These are phyloP conservation scores for Zootermopsis nevadensis DNA, from an alignment of 2,888 invertebrate genomes.

Conservation along the genomic window DNA sequence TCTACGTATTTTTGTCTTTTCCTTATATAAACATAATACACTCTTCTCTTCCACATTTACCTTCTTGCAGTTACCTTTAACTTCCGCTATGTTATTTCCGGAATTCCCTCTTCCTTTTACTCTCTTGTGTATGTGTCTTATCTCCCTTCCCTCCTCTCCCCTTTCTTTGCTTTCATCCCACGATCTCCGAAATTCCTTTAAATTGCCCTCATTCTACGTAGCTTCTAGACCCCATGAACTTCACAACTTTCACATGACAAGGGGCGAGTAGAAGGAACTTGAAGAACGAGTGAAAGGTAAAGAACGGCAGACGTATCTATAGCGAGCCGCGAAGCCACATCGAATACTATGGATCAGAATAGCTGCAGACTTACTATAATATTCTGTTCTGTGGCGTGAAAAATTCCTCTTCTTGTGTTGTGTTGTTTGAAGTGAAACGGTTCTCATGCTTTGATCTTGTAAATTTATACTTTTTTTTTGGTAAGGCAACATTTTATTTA, in stretches of 20 bases:
- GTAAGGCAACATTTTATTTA: no score
- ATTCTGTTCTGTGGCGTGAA: background rate
- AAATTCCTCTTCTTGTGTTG: background rate
- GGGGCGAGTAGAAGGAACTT: background rate
- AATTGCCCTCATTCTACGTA: slow-evolving; percentile 34
- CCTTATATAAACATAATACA: slow-evolving; percentile 18
- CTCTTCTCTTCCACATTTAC: slow-evolving; percentile 29
- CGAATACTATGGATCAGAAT: background rate
- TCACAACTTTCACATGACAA: slow-evolving; percentile 30
- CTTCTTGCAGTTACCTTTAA: slow-evolving; percentile 36
- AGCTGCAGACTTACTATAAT: background rate
- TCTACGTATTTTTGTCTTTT: background rate
- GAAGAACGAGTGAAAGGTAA: background rate
- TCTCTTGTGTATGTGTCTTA: background rate
- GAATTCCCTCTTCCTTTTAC: slow-evolving; percentile 7
- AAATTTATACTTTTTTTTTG: no score
- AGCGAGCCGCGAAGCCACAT: background rate
- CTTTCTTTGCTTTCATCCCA: background rate
- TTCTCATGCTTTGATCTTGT: background rate
- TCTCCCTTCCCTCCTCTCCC: background rate
- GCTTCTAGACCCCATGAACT: slow-evolving; percentile 30
- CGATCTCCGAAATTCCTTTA: slow-evolving; percentile 37
- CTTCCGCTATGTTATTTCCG: slow-evolving; percentile 36
- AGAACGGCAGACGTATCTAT: slow-evolving; percentile 19
- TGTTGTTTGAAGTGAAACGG: slow-evolving; percentile 3